Evolutionary conservation across 2,797 vertebrate species (phyloP).

Genomic region (Sebastolobus alascanus): DNA sequence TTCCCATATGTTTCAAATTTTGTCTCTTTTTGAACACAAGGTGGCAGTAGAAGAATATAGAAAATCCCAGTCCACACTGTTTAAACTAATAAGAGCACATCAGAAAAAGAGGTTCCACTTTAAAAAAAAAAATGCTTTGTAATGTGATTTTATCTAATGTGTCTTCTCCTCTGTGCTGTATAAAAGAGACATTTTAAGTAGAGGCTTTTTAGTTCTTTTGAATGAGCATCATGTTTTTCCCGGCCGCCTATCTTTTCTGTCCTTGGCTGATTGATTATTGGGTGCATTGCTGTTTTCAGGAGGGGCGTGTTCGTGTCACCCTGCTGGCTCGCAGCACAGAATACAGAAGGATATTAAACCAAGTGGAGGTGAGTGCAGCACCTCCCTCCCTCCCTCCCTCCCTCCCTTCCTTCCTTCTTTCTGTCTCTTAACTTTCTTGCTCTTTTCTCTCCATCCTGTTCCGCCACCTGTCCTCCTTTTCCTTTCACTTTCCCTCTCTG

Average conservation of each 20-base stretch:
- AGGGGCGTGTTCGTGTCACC: constrained; percentile 93
- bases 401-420: neutral
- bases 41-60: constrained; percentile 65
- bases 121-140: neutral
- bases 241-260: constrained; percentile 51
- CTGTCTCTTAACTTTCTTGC: constrained; percentile 24
- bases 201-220: constrained; percentile 28
- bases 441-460: constrained; percentile 29
- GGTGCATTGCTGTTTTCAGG: constrained; percentile 84
- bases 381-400: neutral
- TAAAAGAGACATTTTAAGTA: constrained; percentile 6
- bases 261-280: constrained; percentile 75
- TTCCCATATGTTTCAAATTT: neutral
- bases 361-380: constrained; percentile 89
- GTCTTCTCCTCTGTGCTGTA: neutral
- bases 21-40: constrained; percentile 59
- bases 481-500: constrained; percentile 22
- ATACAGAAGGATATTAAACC: constrained; percentile 95
- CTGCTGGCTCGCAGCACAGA: constrained; percentile 95
- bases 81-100: constrained; percentile 23
- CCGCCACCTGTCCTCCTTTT: constrained; percentile 23
- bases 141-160: neutral
- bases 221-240: constrained; percentile 58
- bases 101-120: constrained; percentile 1
- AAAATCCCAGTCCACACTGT: constrained; percentile 1